phyloP scores from a whole-genome alignment of 2,888 invertebrate species.

The Euzophera pinguis region DNA sequence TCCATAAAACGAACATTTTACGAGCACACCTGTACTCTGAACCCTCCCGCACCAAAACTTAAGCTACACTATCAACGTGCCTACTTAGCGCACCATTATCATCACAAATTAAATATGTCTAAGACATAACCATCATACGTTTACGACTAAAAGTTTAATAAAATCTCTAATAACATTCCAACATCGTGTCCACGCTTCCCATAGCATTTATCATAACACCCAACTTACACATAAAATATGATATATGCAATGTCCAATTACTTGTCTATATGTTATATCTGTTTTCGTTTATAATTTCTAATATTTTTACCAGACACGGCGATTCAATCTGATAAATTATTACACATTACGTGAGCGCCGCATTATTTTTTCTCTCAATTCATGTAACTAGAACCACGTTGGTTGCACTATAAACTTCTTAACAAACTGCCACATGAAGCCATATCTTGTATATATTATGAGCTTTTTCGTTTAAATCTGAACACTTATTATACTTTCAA shows the following conservation, averaged over 20 bases:
- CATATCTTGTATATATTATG: conserved; percentile 78
- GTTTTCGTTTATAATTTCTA: conserved; percentile 50
- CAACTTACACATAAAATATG: conserved; percentile 48
- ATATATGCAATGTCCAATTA: conserved; percentile 62
- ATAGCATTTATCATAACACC: conserved; percentile 52
- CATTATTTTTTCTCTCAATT: conserved; percentile 53
- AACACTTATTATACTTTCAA: conserved; percentile 30
- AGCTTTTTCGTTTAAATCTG: conserved; percentile 73
- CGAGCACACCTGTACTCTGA: conserved; percentile 51
- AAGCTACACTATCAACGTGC: conserved; percentile 16
- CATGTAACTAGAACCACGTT: conserved; percentile 67
- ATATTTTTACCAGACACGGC: conserved; percentile 28
- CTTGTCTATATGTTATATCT: conserved; percentile 39
- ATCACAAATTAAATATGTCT: conserved; percentile 49
- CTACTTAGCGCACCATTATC: conserved; percentile 12
- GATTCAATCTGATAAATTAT: conserved; percentile 63
- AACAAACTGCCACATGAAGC: conserved; percentile 75
- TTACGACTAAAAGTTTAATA: conserved; percentile 64
- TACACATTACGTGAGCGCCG: conserved; percentile 54
- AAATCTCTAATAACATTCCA: conserved; percentile 69
- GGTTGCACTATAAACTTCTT: conserved; percentile 74
- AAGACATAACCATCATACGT: conserved; percentile 47
- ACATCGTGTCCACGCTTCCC: conserved; percentile 49
- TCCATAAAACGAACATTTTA: conserved; percentile 68
- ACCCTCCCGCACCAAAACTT: conserved; percentile 22